phyloP scores from a whole-genome alignment of 2,888 invertebrate genomes.

The Ceriagrion tenellum region DNA sequence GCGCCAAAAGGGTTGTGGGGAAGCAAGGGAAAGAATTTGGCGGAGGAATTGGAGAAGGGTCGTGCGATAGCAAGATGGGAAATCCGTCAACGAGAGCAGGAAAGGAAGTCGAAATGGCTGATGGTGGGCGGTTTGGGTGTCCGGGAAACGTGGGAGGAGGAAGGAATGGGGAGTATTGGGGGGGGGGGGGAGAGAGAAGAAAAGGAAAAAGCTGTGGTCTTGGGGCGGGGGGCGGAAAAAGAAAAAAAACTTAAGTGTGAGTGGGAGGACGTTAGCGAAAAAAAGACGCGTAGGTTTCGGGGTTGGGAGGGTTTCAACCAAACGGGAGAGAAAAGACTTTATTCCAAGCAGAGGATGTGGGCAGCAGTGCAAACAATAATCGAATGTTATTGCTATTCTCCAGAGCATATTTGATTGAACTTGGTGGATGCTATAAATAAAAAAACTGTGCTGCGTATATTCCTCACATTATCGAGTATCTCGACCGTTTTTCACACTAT shows the following conservation, averaged over 20 bases:
- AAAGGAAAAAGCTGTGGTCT: background rate
- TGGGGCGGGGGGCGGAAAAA: background rate
- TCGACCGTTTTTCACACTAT: too few relatives aligned
- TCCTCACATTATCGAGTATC: too few relatives aligned
- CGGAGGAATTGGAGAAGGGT: background rate
- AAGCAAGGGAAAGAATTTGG: background rate
- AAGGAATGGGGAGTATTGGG: too few relatives aligned
- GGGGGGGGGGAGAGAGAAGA: background rate
- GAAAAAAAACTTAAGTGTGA: background rate
- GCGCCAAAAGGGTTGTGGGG: background rate
- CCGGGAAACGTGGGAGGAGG: background rate
- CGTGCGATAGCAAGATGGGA: background rate
- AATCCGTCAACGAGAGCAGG: background rate
- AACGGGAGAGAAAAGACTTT: background rate
- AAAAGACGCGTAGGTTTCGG: background rate
- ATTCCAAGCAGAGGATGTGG: background rate
- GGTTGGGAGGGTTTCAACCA: background rate
- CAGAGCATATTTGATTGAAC: background rate
- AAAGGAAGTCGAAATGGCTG: background rate
- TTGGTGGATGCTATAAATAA: too few relatives aligned
- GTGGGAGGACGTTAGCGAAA: background rate
- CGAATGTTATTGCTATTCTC: background rate
- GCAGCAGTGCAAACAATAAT: background rate
- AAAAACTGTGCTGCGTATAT: too few relatives aligned
- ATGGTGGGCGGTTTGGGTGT: background rate